Evolutionary conservation across 2,888 invertebrate species (phyloP).

Genomic region (Mythimna albipuncta): DNA sequence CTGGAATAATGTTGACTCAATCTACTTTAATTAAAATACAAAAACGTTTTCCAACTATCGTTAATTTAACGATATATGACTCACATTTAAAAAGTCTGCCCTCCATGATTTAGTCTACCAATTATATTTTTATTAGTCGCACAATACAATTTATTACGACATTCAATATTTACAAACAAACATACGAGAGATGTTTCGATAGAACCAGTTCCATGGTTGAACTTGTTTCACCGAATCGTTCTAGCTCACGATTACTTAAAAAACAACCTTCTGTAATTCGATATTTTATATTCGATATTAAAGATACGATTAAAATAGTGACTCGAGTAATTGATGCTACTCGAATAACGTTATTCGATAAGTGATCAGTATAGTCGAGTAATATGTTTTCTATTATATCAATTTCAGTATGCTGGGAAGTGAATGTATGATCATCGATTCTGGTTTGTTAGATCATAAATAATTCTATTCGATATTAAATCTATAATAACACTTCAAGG

Average conservation of each 20-base stretch:
- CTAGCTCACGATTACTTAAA: conserved; percentile 59
- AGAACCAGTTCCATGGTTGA: conserved; percentile 59
- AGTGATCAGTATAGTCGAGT: conserved; percentile 56
- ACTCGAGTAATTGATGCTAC: conserved; percentile 65
- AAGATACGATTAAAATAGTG: conserved; percentile 63
- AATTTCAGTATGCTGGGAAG: conserved; percentile 16
- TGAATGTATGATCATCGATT: neutral
- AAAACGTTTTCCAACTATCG: conserved; percentile 43
- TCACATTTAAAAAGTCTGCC: conserved; percentile 45
- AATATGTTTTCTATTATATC: conserved; percentile 41
- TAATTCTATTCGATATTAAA: neutral
- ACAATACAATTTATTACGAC: conserved; percentile 64
- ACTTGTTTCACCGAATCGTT: conserved; percentile 61
- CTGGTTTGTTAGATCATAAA: neutral
- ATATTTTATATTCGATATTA: conserved; percentile 63
- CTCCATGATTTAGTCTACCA: conserved; percentile 57
- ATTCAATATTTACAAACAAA: conserved; percentile 66
- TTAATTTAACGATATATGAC: conserved; percentile 49
- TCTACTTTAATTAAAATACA: conserved; percentile 45
- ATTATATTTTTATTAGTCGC: conserved; percentile 62
- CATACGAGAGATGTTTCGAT: conserved; percentile 53
- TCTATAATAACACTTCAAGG: neutral
- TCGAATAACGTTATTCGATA: conserved; percentile 62
- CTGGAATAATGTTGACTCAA: conserved; percentile 34
- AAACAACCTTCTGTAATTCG: conserved; percentile 61